phyloP scores from a whole-genome alignment of 1,140 invertebrate genomes.

The Pentalonia nigronervosa region DNA sequence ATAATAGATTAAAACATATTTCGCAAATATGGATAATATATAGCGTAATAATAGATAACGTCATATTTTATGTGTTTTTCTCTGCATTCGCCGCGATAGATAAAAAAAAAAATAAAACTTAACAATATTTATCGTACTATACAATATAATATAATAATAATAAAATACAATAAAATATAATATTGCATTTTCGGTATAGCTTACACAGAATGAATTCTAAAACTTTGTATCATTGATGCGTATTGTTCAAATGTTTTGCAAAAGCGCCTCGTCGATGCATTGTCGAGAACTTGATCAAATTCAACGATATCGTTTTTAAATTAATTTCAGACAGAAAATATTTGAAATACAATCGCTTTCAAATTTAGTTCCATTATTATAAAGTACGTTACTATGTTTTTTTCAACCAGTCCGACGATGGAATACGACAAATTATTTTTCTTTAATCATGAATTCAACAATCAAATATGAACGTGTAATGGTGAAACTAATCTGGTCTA shows the following conservation, averaged over 20 bases:
- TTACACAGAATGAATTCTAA: not conserved
- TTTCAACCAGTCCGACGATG: not conserved
- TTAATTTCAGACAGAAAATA: not conserved
- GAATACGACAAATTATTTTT: not conserved
- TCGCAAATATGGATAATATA: not conserved
- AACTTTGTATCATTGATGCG: not conserved
- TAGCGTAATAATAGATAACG: not conserved
- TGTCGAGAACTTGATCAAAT: not conserved
- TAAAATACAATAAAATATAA: no score
- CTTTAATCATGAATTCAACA: not conserved
- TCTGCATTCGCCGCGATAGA: no score
- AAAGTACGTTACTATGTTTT: not conserved
- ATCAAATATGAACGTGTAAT: not conserved
- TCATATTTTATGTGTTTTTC: not conserved
- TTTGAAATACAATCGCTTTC: not conserved
- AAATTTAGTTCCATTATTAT: not conserved
- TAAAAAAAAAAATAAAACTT: no score
- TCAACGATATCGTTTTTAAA: not conserved
- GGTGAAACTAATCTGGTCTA: not conserved
- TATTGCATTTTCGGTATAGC: no score
- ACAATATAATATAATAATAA: no score
- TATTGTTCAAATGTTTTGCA: not conserved
- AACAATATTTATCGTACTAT: no score
- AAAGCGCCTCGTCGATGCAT: not conserved
- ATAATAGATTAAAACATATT: not conserved